Evolutionary conservation across 2,888 invertebrate species (phyloP).

Genomic region (Eristalinus sepulchralis): DNA sequence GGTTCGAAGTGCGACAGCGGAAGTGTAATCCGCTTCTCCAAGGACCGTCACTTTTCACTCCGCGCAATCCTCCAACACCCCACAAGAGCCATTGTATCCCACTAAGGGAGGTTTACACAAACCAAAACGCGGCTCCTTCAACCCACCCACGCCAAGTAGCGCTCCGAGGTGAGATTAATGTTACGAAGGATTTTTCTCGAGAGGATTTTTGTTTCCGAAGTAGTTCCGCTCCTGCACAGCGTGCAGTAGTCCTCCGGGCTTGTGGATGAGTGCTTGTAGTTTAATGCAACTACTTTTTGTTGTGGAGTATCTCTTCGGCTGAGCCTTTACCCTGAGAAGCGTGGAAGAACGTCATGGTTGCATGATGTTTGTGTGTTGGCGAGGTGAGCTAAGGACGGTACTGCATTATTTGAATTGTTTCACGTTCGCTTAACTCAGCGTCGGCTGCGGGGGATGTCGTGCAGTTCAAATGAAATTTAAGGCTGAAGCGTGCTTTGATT

Average conservation of each 20-base stretch:
- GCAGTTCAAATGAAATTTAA: too few species aligned
- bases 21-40: too few species aligned
- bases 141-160: neutral
- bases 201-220: neutral
- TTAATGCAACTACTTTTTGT: neutral
- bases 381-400: neutral
- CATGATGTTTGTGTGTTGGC: neutral
- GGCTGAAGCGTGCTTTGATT: too few species aligned
- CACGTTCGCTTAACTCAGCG: neutral
- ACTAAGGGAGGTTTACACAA: neutral
- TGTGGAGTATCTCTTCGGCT: neutral
- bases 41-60: neutral
- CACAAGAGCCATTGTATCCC: neutral
- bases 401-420: neutral
- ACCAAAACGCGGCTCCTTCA: neutral
- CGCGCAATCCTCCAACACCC: neutral
- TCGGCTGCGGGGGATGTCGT: too few species aligned
- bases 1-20: neutral
- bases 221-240: neutral
- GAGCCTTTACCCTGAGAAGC: neutral
- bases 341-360: neutral
- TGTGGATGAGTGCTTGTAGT: neutral
- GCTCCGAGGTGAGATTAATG: conserved; percentile 24
- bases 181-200: neutral
- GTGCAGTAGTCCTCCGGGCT: neutral